These are phyloP conservation scores for Dipodomys ordii DNA, from an alignment of 2,113 vertebrate species.

Conservation along the genomic window DNA sequence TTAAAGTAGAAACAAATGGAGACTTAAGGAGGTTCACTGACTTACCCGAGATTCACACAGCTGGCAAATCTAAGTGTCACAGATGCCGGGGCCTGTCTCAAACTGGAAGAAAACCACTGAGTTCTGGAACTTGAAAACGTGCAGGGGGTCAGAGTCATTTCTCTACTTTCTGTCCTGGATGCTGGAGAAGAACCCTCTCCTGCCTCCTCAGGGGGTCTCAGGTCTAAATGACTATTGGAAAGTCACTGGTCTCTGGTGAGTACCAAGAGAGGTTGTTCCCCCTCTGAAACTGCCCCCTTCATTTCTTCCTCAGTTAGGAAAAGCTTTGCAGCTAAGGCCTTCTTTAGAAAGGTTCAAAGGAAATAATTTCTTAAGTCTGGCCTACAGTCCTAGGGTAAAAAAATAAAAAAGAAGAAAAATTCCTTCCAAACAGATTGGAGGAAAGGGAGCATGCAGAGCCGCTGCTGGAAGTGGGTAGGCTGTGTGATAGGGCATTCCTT, in stretches of 20 bases:
- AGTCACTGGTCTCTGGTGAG: background rate
- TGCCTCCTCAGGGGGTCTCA: background rate
- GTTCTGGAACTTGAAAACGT: background rate
- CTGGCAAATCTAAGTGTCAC: background rate
- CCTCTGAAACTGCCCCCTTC: background rate
- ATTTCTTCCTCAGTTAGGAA: background rate
- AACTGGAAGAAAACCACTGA: background rate
- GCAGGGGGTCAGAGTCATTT: background rate
- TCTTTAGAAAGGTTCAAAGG: background rate
- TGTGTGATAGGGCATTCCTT: background rate
- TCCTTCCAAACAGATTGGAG: background rate
- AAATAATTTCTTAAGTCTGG: background rate
- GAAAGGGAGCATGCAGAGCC: background rate
- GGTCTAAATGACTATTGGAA: background rate
- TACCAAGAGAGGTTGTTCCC: background rate
- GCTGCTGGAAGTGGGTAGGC: background rate
- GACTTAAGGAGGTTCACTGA: background rate
- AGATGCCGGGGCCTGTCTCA: background rate
- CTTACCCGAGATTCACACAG: background rate
- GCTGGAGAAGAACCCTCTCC: background rate
- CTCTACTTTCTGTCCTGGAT: background rate
- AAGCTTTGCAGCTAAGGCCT: conserved; percentile 8
- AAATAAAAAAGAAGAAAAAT: background rate
- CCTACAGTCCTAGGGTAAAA: background rate
- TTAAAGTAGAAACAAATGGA: conserved; percentile 28